phyloP scores from a whole-genome alignment of 1,140 invertebrate species.

The Dinothrombium tinctorium region DNA sequence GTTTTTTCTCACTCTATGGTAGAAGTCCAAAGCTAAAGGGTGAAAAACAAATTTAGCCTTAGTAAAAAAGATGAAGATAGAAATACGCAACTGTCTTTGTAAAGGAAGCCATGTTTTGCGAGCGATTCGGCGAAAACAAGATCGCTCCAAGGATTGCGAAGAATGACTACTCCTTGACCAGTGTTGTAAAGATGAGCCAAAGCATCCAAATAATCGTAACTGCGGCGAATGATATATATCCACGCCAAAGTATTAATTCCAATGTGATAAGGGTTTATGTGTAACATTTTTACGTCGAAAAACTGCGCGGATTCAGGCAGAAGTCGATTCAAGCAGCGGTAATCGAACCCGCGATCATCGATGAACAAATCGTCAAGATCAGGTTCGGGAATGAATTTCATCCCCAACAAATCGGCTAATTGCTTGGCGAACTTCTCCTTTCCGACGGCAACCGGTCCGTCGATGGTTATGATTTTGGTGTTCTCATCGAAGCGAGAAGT shows the following conservation, averaged over 20 bases:
- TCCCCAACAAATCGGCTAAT: conserved; percentile 58
- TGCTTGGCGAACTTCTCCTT: conserved; percentile 53
- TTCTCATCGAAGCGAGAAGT: conserved; percentile 31
- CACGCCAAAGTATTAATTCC: conserved; percentile 38
- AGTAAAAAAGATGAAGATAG: neutral
- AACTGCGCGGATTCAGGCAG: conserved; percentile 35
- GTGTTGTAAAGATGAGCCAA: conserved; percentile 63
- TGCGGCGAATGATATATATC: conserved; percentile 37
- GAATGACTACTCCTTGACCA: conserved; percentile 71
- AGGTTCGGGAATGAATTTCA: conserved; percentile 53
- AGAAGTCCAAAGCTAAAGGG: conserved; percentile 25
- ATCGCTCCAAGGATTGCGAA: conserved; percentile 52
- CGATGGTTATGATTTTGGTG: conserved; percentile 47
- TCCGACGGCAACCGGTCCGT: conserved; percentile 49
- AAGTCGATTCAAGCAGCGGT: conserved; percentile 33
- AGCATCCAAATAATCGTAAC: conserved; percentile 49
- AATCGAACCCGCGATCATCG: conserved; percentile 48
- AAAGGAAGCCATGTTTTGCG: conserved; percentile 35
- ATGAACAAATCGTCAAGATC: conserved; percentile 48
- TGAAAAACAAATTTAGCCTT: conserved; percentile 1
- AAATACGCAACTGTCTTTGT: conserved; percentile 2
- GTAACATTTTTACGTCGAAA: conserved; percentile 49
- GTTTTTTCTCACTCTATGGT: conserved; percentile 36
- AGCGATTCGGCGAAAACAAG: conserved; percentile 61
- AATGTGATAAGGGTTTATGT: conserved; percentile 35